A percentile compares a stretch with the other conserved stretches of the same genome.
These are phyloP conservation scores for Pristionchus mayeri DNA, from an alignment of 2,888 invertebrate genomes.

Conservation along the genomic window DNA sequence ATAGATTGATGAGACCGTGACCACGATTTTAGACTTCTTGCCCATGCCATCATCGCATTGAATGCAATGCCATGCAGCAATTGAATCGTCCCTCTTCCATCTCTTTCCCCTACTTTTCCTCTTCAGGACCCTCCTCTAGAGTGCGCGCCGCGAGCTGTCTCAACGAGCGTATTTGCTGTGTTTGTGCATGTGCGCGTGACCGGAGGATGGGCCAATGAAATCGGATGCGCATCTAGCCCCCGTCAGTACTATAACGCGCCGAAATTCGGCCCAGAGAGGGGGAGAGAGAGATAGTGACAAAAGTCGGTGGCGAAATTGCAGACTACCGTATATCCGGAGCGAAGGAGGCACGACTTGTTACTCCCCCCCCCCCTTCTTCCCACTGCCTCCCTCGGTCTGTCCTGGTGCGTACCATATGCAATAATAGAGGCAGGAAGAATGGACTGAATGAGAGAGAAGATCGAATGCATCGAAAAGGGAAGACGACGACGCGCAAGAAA, in stretches of 20 bases:
- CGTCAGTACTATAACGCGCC: background rate
- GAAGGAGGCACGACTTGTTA: background rate
- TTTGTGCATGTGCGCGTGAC: background rate
- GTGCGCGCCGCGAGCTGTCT: background rate
- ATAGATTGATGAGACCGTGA: too few relatives aligned
- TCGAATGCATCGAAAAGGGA: conserved; percentile 29
- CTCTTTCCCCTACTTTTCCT: background rate
- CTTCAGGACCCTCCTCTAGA: background rate
- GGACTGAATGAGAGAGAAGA: conserved; percentile 37
- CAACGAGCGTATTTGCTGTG: conserved; percentile 17
- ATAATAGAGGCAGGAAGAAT: conserved; percentile 44
- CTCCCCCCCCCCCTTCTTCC: background rate
- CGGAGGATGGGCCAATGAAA: background rate
- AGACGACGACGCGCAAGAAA: background rate
- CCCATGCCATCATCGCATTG: background rate
- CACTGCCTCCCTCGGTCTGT: background rate
- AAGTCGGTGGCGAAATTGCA: background rate
- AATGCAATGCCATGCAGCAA: background rate
- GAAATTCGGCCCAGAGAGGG: too few relatives aligned
- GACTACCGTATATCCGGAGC: background rate
- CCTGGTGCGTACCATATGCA: conserved; percentile 30
- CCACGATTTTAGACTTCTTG: too few relatives aligned
- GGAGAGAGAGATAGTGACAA: too few relatives aligned
- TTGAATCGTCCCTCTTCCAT: background rate
- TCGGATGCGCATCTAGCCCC: background rate